These are phyloP conservation scores for Actinopyga echinites DNA, from an alignment of 53 echinoderm and acorn worm genomes.

Conservation along the genomic window DNA sequence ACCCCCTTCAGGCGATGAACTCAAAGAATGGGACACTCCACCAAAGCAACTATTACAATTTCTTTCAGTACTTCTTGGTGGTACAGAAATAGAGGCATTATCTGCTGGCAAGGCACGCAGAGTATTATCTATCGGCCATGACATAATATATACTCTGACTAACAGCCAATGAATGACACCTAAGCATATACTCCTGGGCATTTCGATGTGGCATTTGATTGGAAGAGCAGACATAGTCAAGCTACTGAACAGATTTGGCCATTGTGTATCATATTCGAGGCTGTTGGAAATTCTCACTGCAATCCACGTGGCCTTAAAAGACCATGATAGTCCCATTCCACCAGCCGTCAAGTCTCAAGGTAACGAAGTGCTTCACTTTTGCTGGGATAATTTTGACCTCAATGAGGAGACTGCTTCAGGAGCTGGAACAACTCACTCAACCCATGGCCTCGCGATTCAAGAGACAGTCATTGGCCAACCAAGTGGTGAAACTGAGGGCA, in stretches of 20 bases:
- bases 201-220: constrained; percentile 57
- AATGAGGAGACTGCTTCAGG: constrained; percentile 64
- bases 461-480: constrained; percentile 16
- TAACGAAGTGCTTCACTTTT: constrained; percentile 57
- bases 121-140: constrained; percentile 47
- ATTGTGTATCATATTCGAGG: constrained; percentile 58
- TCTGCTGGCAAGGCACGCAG: constrained; percentile 46
- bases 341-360: constrained; percentile 47
- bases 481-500: not conserved
- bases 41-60: constrained; percentile 41
- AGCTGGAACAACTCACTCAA: constrained; percentile 62
- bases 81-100: constrained; percentile 41
- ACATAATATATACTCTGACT: constrained; percentile 49
- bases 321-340: constrained; percentile 31
- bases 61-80: constrained; percentile 49
- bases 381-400: constrained; percentile 63
- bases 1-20: constrained; percentile 36
- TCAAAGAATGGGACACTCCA: constrained; percentile 48
- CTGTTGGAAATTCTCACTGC: constrained; percentile 57
- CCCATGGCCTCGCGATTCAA: constrained; percentile 59
- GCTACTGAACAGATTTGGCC: constrained; percentile 53
- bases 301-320: constrained; percentile 27
- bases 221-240: constrained; percentile 55
- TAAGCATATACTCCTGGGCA: constrained; percentile 55
- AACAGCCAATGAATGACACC: constrained; percentile 55